A percentile compares a stretch with the other conserved stretches of the same genome.
These are phyloP conservation scores for Drosophila limbata DNA, from an alignment of 2,888 invertebrate genomes.

Conservation along the genomic window DNA sequence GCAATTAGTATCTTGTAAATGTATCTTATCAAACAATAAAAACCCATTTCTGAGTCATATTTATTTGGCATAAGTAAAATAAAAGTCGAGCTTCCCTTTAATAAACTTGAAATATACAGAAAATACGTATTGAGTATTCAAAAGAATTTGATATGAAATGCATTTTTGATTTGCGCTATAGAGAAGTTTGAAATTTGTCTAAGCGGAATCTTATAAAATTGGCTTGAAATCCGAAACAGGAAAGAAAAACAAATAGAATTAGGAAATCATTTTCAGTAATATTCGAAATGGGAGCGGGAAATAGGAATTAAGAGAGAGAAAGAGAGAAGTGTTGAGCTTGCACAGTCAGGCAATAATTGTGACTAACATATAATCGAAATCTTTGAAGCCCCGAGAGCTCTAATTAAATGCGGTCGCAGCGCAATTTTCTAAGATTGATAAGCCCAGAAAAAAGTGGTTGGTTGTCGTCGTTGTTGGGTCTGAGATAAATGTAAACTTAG, in stretches of 20 bases:
- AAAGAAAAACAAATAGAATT: neutral
- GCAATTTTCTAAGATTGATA: slow-evolving; percentile 19
- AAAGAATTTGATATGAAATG: neutral
- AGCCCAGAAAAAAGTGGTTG: neutral
- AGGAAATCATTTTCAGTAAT: neutral
- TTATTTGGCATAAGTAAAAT: neutral
- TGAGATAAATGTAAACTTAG: slow-evolving; percentile 2
- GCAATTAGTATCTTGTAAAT: too few species aligned
- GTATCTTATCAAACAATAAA: too few species aligned
- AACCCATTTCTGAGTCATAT: neutral
- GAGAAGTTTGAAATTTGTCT: neutral
- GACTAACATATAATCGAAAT: slow-evolving; percentile 9
- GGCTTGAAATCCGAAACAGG: neutral
- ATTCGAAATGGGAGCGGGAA: too few species aligned
- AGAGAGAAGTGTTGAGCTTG: neutral
- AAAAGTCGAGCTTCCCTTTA: neutral
- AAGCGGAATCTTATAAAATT: neutral
- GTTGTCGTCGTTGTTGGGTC: neutral
- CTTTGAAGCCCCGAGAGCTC: slow-evolving; percentile 4
- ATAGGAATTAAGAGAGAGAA: neutral
- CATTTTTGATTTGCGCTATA: neutral
- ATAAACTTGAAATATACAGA: neutral
- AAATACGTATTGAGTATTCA: neutral
- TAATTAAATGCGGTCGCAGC: slow-evolving; percentile 22
- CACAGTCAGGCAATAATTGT: slow-evolving; percentile 5